Conservation (phyloP, 2,888 invertebrate species). For the Drosophila robusta region DNA sequence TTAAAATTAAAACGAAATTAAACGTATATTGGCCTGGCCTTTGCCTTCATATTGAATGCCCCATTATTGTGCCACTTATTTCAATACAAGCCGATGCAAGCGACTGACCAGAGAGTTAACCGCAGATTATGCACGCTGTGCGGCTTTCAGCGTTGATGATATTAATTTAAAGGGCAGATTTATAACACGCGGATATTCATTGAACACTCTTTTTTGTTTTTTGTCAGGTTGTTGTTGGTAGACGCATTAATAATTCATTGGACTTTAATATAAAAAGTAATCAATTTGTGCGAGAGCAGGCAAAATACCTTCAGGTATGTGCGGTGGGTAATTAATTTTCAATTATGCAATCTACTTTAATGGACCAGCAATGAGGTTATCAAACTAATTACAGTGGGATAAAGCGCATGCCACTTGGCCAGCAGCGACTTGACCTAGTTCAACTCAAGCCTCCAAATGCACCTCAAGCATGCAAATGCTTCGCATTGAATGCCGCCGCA, state of each 20-base stretch:
- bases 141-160: conserved; percentile 21
- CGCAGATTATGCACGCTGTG: conserved; percentile 25
- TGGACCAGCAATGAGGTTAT: conserved; percentile 23
- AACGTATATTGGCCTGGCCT: not conserved
- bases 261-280: conserved; percentile 46
- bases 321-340: conserved; percentile 59
- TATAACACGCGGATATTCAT: conserved; percentile 35
- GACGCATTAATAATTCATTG: conserved; percentile 51
- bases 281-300: conserved; percentile 28
- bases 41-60: not conserved
- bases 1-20: not conserved
- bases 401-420: conserved; percentile 10
- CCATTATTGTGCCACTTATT: not conserved
- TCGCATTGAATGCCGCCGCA: not conserved
- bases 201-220: conserved; percentile 8
- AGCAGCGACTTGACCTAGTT: conserved; percentile 42
- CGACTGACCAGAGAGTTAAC: conserved; percentile 1
- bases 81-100: not conserved
- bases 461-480: conserved; percentile 34
- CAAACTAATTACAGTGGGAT: conserved; percentile 15
- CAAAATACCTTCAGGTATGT: conserved; percentile 18
- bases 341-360: conserved; percentile 53
- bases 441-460: conserved; percentile 23
- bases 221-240: not conserved
- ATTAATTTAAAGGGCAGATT: conserved; percentile 37